Conservation (phyloP, 2,113 vertebrate species). For the Poeciliopsis occidentalis region DNA sequence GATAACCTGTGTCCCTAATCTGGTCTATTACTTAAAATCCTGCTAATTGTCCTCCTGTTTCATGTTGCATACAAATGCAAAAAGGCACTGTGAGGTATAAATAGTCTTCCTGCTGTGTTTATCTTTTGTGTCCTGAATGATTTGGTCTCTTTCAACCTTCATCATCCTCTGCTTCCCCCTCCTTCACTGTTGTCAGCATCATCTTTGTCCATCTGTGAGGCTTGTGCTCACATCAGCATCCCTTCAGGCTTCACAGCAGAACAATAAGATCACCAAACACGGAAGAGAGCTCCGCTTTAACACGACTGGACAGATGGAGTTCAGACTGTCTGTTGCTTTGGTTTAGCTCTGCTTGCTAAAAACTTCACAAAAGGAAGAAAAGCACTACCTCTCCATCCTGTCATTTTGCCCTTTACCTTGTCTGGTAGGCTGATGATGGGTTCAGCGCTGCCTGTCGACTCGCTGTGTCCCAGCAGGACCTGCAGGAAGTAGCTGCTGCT, state of each 20-base stretch:
- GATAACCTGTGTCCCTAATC: too few species aligned
- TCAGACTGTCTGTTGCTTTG: background rate
- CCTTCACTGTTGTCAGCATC: background rate
- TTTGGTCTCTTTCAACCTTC: background rate
- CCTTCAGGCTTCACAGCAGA: conserved; percentile 7
- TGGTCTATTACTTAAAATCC: too few species aligned
- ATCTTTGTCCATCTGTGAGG: background rate
- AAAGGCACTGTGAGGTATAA: background rate
- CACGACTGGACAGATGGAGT: background rate
- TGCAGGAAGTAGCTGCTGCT: conserved; percentile 96
- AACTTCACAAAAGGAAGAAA: background rate
- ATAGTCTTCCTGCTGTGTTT: background rate
- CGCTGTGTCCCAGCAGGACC: conserved; percentile 85
- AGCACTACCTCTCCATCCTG: background rate
- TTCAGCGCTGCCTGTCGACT: conserved; percentile 76
- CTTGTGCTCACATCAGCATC: conserved; percentile 11
- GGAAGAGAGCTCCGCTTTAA: background rate
- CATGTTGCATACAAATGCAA: background rate
- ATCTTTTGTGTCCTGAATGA: background rate
- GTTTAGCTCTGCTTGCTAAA: background rate
- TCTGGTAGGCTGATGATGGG: conserved; percentile 92
- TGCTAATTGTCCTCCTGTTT: too few species aligned
- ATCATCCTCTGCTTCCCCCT: conserved; percentile 8
- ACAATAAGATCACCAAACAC: background rate
- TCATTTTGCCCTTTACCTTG: conserved; percentile 81